A percentile compares a stretch with the other conserved stretches of the same genome.
Conservation (phyloP, 2,113 vertebrate genomes). For the Asarcornis scutulata region DNA sequence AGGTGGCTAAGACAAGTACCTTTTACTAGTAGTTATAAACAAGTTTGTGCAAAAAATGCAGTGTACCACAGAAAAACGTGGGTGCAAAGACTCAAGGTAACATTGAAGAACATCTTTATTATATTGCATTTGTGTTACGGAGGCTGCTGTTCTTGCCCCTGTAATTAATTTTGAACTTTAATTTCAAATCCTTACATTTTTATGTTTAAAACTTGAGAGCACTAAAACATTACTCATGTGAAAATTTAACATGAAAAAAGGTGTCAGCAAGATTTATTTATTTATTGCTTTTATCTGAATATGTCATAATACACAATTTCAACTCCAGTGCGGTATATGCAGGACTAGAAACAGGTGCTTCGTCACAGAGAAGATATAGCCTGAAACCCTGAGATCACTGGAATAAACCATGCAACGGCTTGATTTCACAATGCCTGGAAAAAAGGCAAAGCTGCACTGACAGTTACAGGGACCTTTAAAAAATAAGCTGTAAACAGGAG, state of each 20-base stretch:
- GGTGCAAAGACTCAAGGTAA: not conserved
- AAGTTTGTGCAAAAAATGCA: not conserved
- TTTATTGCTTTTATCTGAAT: not conserved
- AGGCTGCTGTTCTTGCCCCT: not conserved
- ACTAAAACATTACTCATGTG: not conserved
- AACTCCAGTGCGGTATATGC: not conserved
- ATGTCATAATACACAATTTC: not conserved
- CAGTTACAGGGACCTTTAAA: not conserved
- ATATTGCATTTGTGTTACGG: not conserved
- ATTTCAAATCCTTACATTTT: not conserved
- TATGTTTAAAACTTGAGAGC: not conserved
- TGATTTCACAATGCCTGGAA: not conserved
- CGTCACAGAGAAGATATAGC: not conserved
- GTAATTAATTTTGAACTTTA: not conserved
- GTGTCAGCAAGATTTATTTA: not conserved
- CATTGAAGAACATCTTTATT: fast-evolving
- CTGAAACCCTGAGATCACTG: not conserved
- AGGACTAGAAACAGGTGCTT: not conserved
- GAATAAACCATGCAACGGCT: not conserved
- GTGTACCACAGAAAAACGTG: not conserved
- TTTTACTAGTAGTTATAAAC: not conserved
- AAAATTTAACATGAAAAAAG: not conserved
- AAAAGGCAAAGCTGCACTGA: not conserved
- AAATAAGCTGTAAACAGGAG: not conserved
- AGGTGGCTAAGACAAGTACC: not conserved